Conservation (phyloP, 1,140 invertebrate species). For the Stegodyphus dumicola region DNA sequence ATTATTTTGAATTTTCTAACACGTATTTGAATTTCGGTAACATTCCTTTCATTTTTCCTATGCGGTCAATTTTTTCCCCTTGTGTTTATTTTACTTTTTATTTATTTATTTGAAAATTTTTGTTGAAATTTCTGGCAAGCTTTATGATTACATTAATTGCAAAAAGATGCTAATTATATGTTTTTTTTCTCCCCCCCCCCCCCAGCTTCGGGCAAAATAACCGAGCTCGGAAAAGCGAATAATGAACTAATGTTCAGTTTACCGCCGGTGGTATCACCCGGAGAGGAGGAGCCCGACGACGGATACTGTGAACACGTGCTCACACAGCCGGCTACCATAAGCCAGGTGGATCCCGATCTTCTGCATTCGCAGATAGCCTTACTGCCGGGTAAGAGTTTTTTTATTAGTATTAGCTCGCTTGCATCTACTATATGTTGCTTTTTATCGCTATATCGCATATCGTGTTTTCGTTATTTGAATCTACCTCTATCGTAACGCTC, state of each 20-base stretch:
- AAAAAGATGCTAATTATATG: not conserved
- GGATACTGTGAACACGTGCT: constrained; percentile 46
- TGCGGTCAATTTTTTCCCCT: too few relatives aligned
- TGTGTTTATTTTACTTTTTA: too few relatives aligned
- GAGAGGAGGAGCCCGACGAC: constrained; percentile 52
- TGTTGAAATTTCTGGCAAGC: too few relatives aligned
- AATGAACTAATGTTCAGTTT: constrained; percentile 17
- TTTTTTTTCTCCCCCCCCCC: not conserved
- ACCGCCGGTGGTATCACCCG: not conserved
- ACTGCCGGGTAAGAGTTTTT: constrained; percentile 48
- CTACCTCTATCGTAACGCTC: too few relatives aligned
- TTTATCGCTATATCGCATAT: not conserved
- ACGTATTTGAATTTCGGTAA: too few relatives aligned
- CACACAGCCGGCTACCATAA: constrained; percentile 28
- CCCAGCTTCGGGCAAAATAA: not conserved
- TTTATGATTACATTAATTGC: too few relatives aligned
- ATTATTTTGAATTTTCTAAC: too few relatives aligned
- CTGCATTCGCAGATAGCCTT: constrained; percentile 52
- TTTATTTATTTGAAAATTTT: too few relatives aligned
- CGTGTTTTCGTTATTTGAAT: too few relatives aligned
- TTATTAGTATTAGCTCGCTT: not conserved
- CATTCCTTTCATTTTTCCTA: too few relatives aligned
- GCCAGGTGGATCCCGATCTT: constrained; percentile 54
- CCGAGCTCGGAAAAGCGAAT: not conserved
- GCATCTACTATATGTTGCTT: not conserved